Evolutionary conservation across 2,797 vertebrate genomes (phyloP), one percentile per base, ranked within the genome.

Genomic region (Malurus splendens): DNA sequence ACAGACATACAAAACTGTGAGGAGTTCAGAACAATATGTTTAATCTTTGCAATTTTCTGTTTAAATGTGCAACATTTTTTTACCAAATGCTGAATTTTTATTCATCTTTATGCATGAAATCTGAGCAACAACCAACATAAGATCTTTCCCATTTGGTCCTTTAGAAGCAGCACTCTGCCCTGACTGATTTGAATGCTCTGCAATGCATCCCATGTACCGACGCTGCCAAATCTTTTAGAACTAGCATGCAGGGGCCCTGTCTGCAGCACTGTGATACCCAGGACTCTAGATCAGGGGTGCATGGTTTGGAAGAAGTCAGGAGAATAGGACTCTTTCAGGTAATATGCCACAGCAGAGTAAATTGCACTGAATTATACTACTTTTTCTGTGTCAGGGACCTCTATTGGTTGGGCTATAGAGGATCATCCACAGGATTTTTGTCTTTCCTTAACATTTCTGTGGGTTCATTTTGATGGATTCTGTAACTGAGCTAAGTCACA

Each of bases 211-310:
- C 52, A 25, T 0, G 0, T 39, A 18, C 36, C 2, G 10, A 27
- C 24, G 15, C 39, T 23, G 36, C 52, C 0, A 0, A 33, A 44
- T 28, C 51, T 71, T 73, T 77, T 22, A 12, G n/a, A 74, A 48
- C 1, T 13, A 8, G 50, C 0, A 0, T 4, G 0, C 3, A 28
- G n/a, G 28, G 51, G 14, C 54, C 22, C 33, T 18, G 0, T 9
- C 36, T 70, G 72, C 67, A 36, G 19, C 64, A 15, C 0, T 25
- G 32, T 3, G 1, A 6, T 38, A 41, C 42, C 19, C 60, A 13
- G 54, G 44, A 13, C 50, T 33, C 24, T 16, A 68, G 60, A 51
- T 30, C 36, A 62, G 47, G 51, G 44, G 2, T 28, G 24, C 54
- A 17, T 12, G 44, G 33, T 73, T 82, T 71, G 61, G 50, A 27